Base-by-base conservation (phyloP, 2,113 vertebrate species). In the Crypturellus undulatus region DNA sequence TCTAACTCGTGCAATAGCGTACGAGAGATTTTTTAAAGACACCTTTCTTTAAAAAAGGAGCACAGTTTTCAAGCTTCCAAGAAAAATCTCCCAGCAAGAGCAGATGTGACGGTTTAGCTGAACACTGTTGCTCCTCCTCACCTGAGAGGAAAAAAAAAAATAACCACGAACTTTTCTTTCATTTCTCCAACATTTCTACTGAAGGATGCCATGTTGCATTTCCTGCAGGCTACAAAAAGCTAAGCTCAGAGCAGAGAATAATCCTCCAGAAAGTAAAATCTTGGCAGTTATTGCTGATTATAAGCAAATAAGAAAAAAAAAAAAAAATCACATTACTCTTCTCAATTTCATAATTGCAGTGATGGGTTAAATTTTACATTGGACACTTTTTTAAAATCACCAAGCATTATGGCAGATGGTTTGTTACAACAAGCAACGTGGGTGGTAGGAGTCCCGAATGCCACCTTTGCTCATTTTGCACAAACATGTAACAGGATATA, bases 391-490 rank as follows among this genome's bases (percentile, higher is more conserved):
- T 56, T 73, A 56, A 45, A 91, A 87, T 59, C 20, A 36, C 76
- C 42, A 28, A 22, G 36, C 89, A 65, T 79, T 32, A 9, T 4
- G 63, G 78, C 89, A 93, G 91, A 71, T 76, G 78, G 40, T 81
- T 92, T 81, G 47, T 92, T 84, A 73, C 71, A 86, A 70, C 24
- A 54, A 34, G 71, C 93, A 32, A 84, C 6, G 71, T 92, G 95
- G 95, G 95, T 86, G 89, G 96, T 62, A 58, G 24, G 19, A 70
- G 73, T 34, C 51, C 86, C 1, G 20, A 63, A 69, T 95, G 96
- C 86, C 94, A 95, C 90, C 73, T 92, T 28, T 60, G 78, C 91
- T 95, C 67, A 0, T 85, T 40, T 18, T 17, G 58, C 78, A 58
- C 95, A 52, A 87, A 76, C 7, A 15, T 10, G 10, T 24, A 84